Conservation (phyloP, 2,797 vertebrate species). For the Gambelia wislizenii region DNA sequence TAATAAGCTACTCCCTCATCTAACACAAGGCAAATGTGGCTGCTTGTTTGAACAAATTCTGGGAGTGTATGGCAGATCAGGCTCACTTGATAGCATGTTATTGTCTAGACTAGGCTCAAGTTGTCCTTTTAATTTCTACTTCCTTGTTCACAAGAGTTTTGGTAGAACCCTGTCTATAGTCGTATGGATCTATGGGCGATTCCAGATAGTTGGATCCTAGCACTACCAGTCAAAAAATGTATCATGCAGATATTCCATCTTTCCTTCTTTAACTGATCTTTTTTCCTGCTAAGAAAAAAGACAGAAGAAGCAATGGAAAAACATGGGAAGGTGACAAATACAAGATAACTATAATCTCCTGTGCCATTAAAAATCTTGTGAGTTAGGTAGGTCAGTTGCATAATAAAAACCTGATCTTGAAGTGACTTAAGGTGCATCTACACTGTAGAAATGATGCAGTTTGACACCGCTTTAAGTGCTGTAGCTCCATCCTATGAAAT, state of each 20-base stretch:
- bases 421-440: too few relatives aligned
- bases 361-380: too few relatives aligned
- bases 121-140: not conserved
- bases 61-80: not conserved
- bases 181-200: not conserved
- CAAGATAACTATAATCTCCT: too few relatives aligned
- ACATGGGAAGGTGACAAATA: too few relatives aligned
- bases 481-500: too few relatives aligned
- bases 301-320: too few relatives aligned
- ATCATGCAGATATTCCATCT: not conserved
- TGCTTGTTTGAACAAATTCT: not conserved
- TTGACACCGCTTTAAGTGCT: too few relatives aligned
- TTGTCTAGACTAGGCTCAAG: not conserved
- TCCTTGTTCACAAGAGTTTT: not conserved
- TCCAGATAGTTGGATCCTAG: not conserved
- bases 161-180: not conserved
- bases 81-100: not conserved
- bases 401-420: too few relatives aligned
- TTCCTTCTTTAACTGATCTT: not conserved
- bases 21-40: not conserved
- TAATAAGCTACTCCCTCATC: not conserved
- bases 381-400: too few relatives aligned
- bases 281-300: too few relatives aligned
- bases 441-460: too few relatives aligned
- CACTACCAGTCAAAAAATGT: not conserved